These are phyloP conservation scores for Hemicordylus capensis DNA, from an alignment of 2,113 vertebrate species.

Conservation along the genomic window DNA sequence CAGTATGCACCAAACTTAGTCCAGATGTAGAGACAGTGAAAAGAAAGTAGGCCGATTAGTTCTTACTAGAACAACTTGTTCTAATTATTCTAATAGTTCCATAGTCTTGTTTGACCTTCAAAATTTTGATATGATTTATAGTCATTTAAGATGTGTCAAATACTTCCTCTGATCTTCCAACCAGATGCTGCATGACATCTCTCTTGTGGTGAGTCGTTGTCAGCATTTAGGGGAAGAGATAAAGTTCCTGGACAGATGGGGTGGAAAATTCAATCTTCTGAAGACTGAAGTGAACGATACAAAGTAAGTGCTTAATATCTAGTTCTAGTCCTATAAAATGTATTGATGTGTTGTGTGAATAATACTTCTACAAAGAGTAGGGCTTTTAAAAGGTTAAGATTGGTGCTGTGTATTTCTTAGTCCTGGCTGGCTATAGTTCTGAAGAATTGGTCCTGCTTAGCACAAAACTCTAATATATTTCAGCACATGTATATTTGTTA, in stretches of 20 bases:
- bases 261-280: slow-evolving; percentile 78
- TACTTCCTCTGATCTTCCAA: slow-evolving; percentile 26
- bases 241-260: slow-evolving; percentile 80
- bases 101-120: too few relatives aligned
- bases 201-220: slow-evolving; percentile 73
- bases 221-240: slow-evolving; percentile 78
- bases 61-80: too few relatives aligned
- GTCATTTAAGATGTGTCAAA: fast-evolving
- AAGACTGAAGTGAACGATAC: slow-evolving; percentile 66
- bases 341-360: not conserved
- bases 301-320: slow-evolving; percentile 71
- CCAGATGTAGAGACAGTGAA: too few relatives aligned
- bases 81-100: not conserved
- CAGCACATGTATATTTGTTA: not conserved
- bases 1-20: too few relatives aligned
- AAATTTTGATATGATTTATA: not conserved
- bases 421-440: not conserved
- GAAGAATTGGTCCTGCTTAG: not conserved
- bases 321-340: not conserved
- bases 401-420: not conserved
- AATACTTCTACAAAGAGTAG: not conserved
- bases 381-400: not conserved
- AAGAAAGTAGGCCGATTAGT: too few relatives aligned
- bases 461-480: not conserved
- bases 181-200: slow-evolving; percentile 79